These are phyloP conservation scores for Emydoidea blandingii DNA, from an alignment of 2,797 vertebrate species.

Conservation along the genomic window DNA sequence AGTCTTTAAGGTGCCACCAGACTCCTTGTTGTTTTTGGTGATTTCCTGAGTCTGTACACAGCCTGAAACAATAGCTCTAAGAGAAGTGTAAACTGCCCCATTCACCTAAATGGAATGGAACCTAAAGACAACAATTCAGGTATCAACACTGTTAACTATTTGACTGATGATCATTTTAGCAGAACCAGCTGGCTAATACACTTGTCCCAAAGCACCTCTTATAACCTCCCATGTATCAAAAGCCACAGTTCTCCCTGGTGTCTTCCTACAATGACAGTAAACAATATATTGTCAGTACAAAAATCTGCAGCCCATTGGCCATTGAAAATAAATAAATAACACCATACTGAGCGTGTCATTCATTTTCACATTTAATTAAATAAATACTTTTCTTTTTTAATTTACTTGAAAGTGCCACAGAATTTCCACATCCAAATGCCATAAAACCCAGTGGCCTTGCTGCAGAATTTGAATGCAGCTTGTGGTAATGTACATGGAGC, in stretches of 20 bases:
- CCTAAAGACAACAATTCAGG: not conserved
- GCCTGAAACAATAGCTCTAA: not conserved
- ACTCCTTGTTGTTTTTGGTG: no score
- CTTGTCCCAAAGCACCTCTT: not conserved
- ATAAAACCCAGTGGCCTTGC: not conserved
- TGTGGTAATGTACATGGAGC: rapidly evolving
- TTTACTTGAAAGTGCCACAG: not conserved
- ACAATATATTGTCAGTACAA: not conserved
- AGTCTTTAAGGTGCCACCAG: no score
- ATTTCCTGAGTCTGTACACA: not conserved
- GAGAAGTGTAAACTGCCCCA: not conserved
- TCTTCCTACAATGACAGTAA: not conserved
- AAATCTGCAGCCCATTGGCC: not conserved
- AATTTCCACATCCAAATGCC: not conserved
- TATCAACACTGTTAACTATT: not conserved
- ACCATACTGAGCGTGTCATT: not conserved
- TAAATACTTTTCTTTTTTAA: not conserved
- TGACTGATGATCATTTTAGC: not conserved
- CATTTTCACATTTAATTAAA: not conserved
- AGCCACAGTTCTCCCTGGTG: not conserved
- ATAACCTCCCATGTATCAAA: not conserved
- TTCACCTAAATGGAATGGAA: not conserved
- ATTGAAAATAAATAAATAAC: not conserved
- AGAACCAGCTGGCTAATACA: not conserved
- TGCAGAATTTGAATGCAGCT: rapidly evolving